These are phyloP conservation scores for Tadarida brasiliensis DNA, from an alignment of 2,797 vertebrate species.

Conservation along the genomic window DNA sequence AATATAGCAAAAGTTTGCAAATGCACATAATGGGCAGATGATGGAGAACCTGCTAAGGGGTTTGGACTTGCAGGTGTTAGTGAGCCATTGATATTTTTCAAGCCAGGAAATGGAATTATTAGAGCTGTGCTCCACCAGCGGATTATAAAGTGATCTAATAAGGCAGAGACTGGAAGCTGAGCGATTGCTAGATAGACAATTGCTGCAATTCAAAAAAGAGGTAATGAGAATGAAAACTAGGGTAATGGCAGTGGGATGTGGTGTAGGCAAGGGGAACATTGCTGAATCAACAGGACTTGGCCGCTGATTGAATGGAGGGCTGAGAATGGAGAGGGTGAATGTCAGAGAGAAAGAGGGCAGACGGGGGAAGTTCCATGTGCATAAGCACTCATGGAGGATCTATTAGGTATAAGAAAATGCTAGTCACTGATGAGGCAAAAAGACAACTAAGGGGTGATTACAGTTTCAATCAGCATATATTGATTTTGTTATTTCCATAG, in stretches of 20 bases:
- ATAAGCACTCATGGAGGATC: neutral
- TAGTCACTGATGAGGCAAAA: neutral
- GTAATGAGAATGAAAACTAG: neutral
- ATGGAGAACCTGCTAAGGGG: neutral
- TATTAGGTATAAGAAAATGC: neutral
- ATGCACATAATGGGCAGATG: neutral
- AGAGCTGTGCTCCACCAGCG: neutral
- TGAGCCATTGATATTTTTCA: slow-evolving; percentile 1
- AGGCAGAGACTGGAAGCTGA: slow-evolving; percentile 21
- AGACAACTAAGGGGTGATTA: neutral
- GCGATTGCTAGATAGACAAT: neutral
- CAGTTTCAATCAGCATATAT: neutral
- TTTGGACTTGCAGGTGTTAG: neutral
- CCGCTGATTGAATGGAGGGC: neutral
- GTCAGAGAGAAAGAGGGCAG: neutral
- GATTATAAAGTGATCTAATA: neutral
- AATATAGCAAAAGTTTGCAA: neutral
- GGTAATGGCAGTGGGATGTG: neutral
- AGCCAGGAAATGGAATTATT: neutral
- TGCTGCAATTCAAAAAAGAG: neutral
- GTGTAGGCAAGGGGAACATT: neutral
- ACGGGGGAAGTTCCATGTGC: neutral
- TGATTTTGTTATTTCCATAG: neutral
- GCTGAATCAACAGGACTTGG: neutral
- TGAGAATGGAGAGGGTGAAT: neutral